Conservation (phyloP, 2,113 vertebrate species). For the Apistogramma diplotaenia region DNA sequence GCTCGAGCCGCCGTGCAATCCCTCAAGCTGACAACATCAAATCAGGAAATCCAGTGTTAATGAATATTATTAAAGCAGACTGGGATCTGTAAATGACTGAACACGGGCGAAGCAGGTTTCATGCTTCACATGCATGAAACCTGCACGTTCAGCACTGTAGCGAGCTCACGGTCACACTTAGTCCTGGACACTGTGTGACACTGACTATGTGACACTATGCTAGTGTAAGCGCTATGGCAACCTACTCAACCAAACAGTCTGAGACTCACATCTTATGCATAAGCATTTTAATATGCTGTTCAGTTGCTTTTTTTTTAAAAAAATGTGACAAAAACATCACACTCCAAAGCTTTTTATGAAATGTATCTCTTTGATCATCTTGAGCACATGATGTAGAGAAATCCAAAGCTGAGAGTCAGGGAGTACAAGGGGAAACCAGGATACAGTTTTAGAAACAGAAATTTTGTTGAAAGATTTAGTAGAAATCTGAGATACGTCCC, state of each 20-base stretch:
- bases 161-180: neutral
- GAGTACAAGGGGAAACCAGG: fast-evolving
- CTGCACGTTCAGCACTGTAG: neutral
- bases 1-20: slow-evolving; percentile 11
- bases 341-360: neutral
- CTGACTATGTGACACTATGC: neutral
- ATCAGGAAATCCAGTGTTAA: neutral
- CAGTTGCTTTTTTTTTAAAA: neutral
- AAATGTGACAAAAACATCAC: neutral
- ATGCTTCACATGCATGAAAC: neutral
- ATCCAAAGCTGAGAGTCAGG: neutral
- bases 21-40: neutral
- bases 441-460: neutral
- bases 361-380: neutral
- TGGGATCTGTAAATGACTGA: neutral
- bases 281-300: neutral
- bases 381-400: neutral
- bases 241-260: neutral
- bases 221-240: neutral
- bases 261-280: no score
- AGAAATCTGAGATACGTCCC: fast-evolving
- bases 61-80: neutral
- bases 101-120: neutral
- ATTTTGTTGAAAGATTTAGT: neutral
- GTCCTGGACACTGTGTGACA: neutral